These are phyloP conservation scores for Ctenopoma multispine DNA, from an alignment of 2,797 vertebrate genomes.

Conservation along the genomic window DNA sequence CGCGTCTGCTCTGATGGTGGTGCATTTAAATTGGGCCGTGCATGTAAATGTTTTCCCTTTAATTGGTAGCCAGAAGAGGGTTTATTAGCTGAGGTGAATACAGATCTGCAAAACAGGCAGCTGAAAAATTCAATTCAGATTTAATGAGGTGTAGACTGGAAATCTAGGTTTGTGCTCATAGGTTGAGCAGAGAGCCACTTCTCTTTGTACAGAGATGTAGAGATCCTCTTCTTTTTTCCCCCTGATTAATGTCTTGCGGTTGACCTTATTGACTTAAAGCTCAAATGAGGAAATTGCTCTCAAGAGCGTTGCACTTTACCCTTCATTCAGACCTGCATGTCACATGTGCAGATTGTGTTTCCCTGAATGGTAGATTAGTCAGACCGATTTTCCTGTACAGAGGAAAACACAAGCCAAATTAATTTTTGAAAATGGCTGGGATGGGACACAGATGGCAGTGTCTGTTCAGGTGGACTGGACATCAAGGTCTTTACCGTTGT, in stretches of 20 bases:
- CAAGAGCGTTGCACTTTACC: constrained; percentile 63
- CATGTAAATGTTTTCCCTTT: constrained; percentile 79
- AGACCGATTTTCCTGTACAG: constrained; percentile 26
- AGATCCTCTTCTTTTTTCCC: constrained; percentile 41
- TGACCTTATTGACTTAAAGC: constrained; percentile 74
- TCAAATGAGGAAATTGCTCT: constrained; percentile 73
- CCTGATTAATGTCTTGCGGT: constrained; percentile 74
- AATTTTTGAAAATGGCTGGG: constrained; percentile 32
- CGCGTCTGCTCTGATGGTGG: constrained; percentile 67
- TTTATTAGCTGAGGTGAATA: constrained; percentile 79
- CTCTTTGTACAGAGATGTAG: constrained; percentile 30
- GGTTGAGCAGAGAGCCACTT: constrained; percentile 60
- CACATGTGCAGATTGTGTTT: constrained; percentile 45
- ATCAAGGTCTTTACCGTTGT: constrained; percentile 38
- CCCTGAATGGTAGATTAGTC: constrained; percentile 36
- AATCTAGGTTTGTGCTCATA: constrained; percentile 53
- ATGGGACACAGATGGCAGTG: constrained; percentile 21
- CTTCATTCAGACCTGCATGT: constrained; percentile 50
- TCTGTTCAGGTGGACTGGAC: constrained; percentile 52
- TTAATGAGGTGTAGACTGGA: constrained; percentile 80
- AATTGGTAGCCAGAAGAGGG: constrained; percentile 77
- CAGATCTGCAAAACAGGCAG: constrained; percentile 68
- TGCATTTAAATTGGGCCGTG: constrained; percentile 73
- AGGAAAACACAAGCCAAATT: constrained; percentile 24
- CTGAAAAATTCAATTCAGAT: constrained; percentile 78